phyloP scores from a whole-genome alignment of 2,888 invertebrate genomes.

The Catocala nupta region DNA sequence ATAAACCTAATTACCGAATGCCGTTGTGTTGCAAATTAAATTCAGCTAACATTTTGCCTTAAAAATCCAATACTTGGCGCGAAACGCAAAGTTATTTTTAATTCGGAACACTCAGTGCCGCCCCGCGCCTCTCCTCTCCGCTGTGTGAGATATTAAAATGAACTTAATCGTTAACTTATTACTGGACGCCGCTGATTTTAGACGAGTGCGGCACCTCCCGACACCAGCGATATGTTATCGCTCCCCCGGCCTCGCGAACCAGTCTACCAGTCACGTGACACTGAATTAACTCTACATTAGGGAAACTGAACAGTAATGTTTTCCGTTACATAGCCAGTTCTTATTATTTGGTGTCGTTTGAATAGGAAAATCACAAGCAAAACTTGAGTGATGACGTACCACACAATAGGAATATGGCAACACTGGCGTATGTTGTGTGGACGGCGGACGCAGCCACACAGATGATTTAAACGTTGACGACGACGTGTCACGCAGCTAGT shows the following conservation, averaged over 20 bases:
- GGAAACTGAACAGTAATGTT: not conserved
- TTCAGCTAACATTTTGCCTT: slow-evolving; percentile 35
- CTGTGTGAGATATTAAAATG: slow-evolving; percentile 29
- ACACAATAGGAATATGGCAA: too few relatives aligned
- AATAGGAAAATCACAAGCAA: too few relatives aligned
- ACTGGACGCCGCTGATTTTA: slow-evolving; percentile 63
- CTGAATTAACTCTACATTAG: not conserved
- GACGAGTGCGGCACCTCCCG: slow-evolving; percentile 54
- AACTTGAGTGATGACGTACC: too few relatives aligned
- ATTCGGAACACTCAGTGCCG: slow-evolving; percentile 26
- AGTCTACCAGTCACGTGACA: not conserved
- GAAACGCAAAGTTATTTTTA: slow-evolving; percentile 37
- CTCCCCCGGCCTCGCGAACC: slow-evolving; percentile 4
- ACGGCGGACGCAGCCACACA: too few relatives aligned
- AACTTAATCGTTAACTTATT: slow-evolving; percentile 60
- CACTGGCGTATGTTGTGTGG: too few relatives aligned
- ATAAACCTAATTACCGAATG: slow-evolving; percentile 43
- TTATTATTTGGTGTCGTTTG: too few relatives aligned
- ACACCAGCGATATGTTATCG: slow-evolving; percentile 54
- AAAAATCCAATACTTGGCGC: slow-evolving; percentile 24
- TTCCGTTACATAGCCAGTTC: too few relatives aligned
- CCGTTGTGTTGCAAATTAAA: slow-evolving; percentile 46
- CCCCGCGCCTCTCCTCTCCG: slow-evolving; percentile 4
- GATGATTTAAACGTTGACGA: too few relatives aligned
- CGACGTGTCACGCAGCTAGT: too few relatives aligned